phyloP scores from a whole-genome alignment of 2,113 vertebrate genomes.

The Paradoxurus hermaphroditus region DNA sequence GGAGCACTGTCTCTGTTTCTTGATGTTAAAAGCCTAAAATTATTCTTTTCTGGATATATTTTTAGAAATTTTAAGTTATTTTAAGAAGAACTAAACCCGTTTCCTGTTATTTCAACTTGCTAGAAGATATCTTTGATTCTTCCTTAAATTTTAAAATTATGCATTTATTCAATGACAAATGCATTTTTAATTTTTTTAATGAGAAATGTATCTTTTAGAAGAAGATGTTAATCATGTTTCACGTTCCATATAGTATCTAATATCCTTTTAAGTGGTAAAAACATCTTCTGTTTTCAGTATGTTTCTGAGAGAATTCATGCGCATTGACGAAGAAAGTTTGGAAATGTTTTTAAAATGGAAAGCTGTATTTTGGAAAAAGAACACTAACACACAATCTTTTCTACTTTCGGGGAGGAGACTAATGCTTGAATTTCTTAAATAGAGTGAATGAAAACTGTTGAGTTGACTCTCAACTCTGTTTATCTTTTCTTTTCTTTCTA shows the following conservation, averaged over 20 bases:
- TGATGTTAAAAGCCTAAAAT: not conserved
- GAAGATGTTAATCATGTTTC: not conserved
- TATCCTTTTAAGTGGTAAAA: not conserved
- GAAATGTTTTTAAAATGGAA: not conserved
- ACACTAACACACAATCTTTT: not conserved
- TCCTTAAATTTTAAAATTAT: not conserved
- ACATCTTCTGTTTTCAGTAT: not conserved
- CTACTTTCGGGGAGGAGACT: not conserved
- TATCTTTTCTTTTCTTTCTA: not conserved
- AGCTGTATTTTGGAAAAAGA: not conserved
- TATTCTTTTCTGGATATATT: not conserved
- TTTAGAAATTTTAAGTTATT: not conserved
- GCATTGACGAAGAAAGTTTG: not conserved
- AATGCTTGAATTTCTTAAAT: not conserved
- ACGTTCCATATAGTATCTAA: not conserved
- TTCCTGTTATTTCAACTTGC: not conserved
- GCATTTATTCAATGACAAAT: not conserved
- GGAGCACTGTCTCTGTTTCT: not conserved
- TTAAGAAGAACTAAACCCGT: not conserved
- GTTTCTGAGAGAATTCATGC: not conserved
- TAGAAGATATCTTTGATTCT: not conserved
- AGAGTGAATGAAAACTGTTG: not conserved
- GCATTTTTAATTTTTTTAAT: not conserved
- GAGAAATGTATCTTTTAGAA: not conserved
- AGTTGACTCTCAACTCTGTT: not conserved